Base-by-base conservation (phyloP, 2,888 invertebrate species). In the Incurvaria masculella region DNA sequence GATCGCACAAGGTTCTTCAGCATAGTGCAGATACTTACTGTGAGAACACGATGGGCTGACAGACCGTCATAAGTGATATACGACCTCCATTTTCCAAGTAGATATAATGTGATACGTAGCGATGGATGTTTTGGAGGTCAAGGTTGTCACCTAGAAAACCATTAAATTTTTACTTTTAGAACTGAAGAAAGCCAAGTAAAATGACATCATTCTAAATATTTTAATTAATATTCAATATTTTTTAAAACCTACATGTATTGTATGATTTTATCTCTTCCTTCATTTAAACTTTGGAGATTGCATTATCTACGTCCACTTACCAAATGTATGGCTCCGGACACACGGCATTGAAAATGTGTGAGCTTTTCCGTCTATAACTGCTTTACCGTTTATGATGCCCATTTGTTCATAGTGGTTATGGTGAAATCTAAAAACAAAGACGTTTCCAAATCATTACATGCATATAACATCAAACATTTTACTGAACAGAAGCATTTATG, bases 351-450 rank as follows among this genome's bases (percentile, higher is more conserved):
- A 64, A 2, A 87, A 55, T 2, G 62, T 51, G 50, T 80, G 75
- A 44, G 60, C 56, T 51, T 66, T 66, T 1, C 79, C 82, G 52
- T 84, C 79, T 10, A 89, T 68, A 20, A 63, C 64, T 1, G 81
- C 79, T 1, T 64, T 70, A 4, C 86, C 87, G 45, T 69, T 66
- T 2, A 88, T 60, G 41, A 66, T 68, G 2, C 88, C 88, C 76
- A 85, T 85, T 68, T 90, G 89, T 58, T 90, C 89, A 62, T 89
- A 89, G 63, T 89, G 89, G 0, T 85, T 84, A 69, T 88, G 87
- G 63, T 88, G 88, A 27, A 81, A 69, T 51, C 88, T 88, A 64
- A 39, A 72, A 65, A 44, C 44, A 47, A 42, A 17, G 17, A 42
- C 17, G n/a, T 6, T 20, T 19, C n/a, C n/a, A 17, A 42, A 20